Conservation (phyloP, 2,113 vertebrate species). For the Sus scrofa region T2T-Sscrofa CM000818.6:102242501-102243000, state of each 20-base stretch:
- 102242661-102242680: no score
- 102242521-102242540: no score
- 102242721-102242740: background rate
- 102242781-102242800: background rate
- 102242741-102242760: background rate
- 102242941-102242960: constrained; percentile 26
- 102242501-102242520: no score
- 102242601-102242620: no score
- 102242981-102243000: background rate
- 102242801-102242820: background rate
- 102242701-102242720: background rate
- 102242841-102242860: background rate
- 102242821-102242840: background rate
- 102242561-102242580: no score
- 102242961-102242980: background rate
- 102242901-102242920: background rate
- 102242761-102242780: background rate
- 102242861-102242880: background rate
- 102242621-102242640: no score
- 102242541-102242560: no score
- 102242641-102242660: no score
- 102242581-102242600: no score
- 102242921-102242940: background rate
- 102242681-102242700: background rate
- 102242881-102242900: background rate